These are phyloP conservation scores for Zapornia atra DNA, from an alignment of 2,113 vertebrate genomes.

Conservation along the genomic window DNA sequence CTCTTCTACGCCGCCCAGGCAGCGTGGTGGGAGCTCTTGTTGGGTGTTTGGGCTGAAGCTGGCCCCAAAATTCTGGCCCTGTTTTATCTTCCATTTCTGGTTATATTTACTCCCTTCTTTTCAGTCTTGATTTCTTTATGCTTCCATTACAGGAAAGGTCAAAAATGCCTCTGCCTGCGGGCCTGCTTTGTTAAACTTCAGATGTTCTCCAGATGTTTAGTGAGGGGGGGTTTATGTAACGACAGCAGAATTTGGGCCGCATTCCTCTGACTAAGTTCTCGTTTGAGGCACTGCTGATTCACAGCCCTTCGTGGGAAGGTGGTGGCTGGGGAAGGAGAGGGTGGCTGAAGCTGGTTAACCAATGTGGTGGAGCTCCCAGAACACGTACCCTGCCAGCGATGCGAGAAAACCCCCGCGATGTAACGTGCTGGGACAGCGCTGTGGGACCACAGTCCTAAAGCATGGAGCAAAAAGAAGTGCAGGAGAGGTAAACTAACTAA, in stretches of 20 bases:
- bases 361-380: background rate
- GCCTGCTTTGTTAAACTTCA: slow-evolving; percentile 43
- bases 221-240: background rate
- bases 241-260: background rate
- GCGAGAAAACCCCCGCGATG: background rate
- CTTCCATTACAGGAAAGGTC: slow-evolving; percentile 32
- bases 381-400: background rate
- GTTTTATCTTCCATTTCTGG: background rate
- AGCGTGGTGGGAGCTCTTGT: background rate
- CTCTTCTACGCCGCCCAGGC: background rate
- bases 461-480: background rate
- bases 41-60: background rate
- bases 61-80: fast-evolving
- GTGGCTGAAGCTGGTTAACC: background rate
- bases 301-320: background rate
- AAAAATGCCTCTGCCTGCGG: slow-evolving; percentile 40
- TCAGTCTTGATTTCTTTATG: background rate
- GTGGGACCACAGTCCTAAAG: background rate
- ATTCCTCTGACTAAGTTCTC: slow-evolving; percentile 8
- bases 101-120: background rate
- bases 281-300: background rate
- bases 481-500: background rate
- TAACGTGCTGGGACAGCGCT: background rate
- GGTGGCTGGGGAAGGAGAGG: background rate
- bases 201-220: slow-evolving; percentile 65